Conservation (phyloP, 2,888 invertebrate species). For the Aphrophora alni region DNA sequence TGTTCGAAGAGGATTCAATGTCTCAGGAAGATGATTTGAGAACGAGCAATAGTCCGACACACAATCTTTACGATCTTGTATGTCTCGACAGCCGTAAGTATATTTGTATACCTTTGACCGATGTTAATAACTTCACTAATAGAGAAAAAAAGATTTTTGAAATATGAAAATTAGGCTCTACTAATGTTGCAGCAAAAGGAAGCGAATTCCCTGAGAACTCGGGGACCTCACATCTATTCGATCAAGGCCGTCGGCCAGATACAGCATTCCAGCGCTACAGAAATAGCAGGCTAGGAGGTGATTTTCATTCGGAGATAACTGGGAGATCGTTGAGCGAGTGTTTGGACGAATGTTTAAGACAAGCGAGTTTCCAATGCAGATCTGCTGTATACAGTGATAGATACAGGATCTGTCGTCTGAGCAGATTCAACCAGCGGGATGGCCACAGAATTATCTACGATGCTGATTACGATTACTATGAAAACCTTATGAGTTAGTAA, state of each 20-base stretch:
- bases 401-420: conserved; percentile 81
- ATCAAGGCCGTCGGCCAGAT: conserved; percentile 81
- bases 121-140: no score
- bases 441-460: conserved; percentile 89
- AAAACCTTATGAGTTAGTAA: conserved; percentile 87
- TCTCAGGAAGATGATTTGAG: conserved; percentile 89
- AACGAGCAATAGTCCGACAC: conserved; percentile 82
- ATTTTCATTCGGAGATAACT: conserved; percentile 89
- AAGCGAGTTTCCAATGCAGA: conserved; percentile 88
- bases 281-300: conserved; percentile 84
- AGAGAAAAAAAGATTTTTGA: background rate
- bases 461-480: conserved; percentile 92
- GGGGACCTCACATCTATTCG: conserved; percentile 82
- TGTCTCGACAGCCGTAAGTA: conserved; percentile 89
- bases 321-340: conserved; percentile 89
- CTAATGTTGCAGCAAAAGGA: conserved; percentile 70
- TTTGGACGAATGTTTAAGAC: conserved; percentile 85
- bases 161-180: conserved; percentile 37
- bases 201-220: conserved; percentile 90
- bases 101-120: no score
- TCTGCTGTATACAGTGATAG: conserved; percentile 89
- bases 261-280: conserved; percentile 89
- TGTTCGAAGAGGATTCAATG: conserved; percentile 90
- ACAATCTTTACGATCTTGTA: conserved; percentile 88
- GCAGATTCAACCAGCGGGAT: conserved; percentile 85